A percentile compares a stretch with the other conserved stretches of the same genome.
Conservation (phyloP, 2,888 invertebrate genomes). For the Apamea crenata region DNA sequence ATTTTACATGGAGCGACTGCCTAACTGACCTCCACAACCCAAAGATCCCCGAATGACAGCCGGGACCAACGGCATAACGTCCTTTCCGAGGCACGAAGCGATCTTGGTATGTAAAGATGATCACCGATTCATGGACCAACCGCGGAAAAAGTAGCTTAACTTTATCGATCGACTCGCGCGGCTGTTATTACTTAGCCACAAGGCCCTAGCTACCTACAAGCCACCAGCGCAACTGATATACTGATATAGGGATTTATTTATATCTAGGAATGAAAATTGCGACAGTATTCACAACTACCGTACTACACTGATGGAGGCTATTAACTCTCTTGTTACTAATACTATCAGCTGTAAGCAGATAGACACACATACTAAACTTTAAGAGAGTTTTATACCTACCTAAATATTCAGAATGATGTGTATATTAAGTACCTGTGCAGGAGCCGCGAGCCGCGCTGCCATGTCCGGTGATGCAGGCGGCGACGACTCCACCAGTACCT, state of each 20-base stretch:
- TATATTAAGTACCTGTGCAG: conserved; percentile 79
- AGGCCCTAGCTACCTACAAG: not conserved
- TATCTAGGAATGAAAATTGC: not conserved
- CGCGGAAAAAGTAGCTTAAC: not conserved
- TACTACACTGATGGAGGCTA: not conserved
- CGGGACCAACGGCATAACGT: no score
- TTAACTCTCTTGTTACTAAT: not conserved
- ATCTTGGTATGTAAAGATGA: not conserved
- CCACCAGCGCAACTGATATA: no score
- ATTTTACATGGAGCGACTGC: not conserved
- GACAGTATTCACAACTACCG: not conserved
- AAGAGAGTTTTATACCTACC: not conserved
- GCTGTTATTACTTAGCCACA: not conserved
- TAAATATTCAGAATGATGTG: not conserved
- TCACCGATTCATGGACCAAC: no score
- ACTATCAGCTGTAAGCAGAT: not conserved
- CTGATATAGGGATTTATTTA: no score
- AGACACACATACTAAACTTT: not conserved
- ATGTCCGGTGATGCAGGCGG: conserved; percentile 87
- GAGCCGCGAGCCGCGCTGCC: conserved; percentile 87
- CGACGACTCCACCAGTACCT: conserved; percentile 88
- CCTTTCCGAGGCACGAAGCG: not conserved
- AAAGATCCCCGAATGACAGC: not conserved
- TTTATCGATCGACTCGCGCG: not conserved
- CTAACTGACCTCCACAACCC: not conserved